Conservation (phyloP, 2,113 vertebrate species). For the Dolichallabes microphthalmus region DNA sequence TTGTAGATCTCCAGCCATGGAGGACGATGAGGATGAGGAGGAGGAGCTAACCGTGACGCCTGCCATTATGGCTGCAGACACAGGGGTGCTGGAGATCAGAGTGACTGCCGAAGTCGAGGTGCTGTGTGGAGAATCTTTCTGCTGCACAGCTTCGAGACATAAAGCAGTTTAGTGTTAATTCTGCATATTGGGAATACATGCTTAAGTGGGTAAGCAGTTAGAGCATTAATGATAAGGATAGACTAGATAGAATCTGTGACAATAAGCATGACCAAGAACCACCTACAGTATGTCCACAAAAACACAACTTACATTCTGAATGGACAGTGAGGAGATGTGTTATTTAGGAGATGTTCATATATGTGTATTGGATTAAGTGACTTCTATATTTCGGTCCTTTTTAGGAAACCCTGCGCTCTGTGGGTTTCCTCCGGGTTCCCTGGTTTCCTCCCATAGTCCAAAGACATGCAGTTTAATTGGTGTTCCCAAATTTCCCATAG, state of each 20-base stretch:
- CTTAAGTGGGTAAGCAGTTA: background rate
- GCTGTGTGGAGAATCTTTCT: conserved; percentile 87
- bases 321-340: too few relatives aligned
- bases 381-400: too few relatives aligned
- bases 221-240: background rate
- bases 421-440: too few relatives aligned
- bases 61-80: conserved; percentile 78
- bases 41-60: conserved; percentile 74
- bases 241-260: background rate
- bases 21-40: conserved; percentile 70
- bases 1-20: conserved; percentile 75
- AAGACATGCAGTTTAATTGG: too few relatives aligned
- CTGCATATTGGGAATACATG: background rate
- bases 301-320: background rate
- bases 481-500: too few relatives aligned
- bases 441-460: too few relatives aligned
- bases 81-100: conserved; percentile 86
- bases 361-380: too few relatives aligned
- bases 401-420: too few relatives aligned
- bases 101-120: conserved; percentile 89
- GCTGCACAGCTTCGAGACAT: conserved; percentile 81
- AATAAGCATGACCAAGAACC: background rate
- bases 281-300: background rate
- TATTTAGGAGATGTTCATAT: too few relatives aligned
- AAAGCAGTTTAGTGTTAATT: conserved; percentile 7